Base-by-base conservation (phyloP, 2,888 invertebrate species). In the Sericinus montela region DNA sequence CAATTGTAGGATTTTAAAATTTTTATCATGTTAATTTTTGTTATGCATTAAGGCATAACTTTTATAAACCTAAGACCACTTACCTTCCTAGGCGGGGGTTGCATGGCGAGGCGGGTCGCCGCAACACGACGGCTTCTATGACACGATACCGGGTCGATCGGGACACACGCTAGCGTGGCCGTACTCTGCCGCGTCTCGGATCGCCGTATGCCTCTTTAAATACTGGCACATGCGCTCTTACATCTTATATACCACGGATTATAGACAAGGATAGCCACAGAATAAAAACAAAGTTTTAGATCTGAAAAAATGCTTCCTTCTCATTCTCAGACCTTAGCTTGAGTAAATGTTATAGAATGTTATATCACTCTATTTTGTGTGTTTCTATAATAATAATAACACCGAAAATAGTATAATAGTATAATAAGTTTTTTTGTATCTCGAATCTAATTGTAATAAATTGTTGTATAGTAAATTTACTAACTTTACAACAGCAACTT, bases 51-150 rank as follows among this genome's bases (percentile, higher is more conserved):
- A 30, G 19, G 23, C 19, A 14, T 6, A 36, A 16, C 8, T 11
- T 1, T 15, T 8, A 37, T 23, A 13, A 38, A 16, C 32, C 19
- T 34, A 11, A 9, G 16, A n/a, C 8, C 23, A 35, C 91, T 92
- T 90, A 95, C 95, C 94, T 95, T 95, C 87, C 95, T 93, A 76
- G 95, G 95, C 72, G 95, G 95, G 72, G 95, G 95, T 92, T 95
- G 95, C 95, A 95, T 95, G 88, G 70, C 82, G 79, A 55, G 57
- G 60, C 59, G 60, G 62, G 57, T 56, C 66, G 67, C 68, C 65
- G 60, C 56, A 53, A 60, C 57, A 56, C 59, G 62, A 61, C 62
- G 57, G 52, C 50, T 54, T 43, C 40, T 55, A 36, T 16, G 29
- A 45, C 56, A 52, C 58, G 53, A 36, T 54, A 50, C 49, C 52